Percentiles rank a stretch among this genome's conserved stretches.
Evolutionary conservation across 2,888 invertebrate genomes (phyloP).

Genomic region (Chymomyza procnemis): DNA sequence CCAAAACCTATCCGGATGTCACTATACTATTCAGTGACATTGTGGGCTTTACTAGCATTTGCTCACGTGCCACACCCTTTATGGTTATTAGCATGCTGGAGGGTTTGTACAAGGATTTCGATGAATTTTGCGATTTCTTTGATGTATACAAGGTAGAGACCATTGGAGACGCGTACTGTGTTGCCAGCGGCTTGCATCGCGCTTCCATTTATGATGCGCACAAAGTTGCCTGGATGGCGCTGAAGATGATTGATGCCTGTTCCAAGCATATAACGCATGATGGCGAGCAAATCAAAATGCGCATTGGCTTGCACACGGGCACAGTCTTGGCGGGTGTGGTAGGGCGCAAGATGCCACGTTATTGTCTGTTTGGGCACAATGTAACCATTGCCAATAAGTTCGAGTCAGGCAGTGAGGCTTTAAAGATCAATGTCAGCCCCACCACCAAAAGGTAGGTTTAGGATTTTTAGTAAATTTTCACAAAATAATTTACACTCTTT

Average conservation of each 20-base stretch:
- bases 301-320: conserved; percentile 96
- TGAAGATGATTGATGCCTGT: conserved; percentile 95
- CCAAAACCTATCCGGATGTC: conserved; percentile 94
- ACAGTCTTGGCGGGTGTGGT: conserved; percentile 96
- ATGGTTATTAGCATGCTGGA: conserved; percentile 97
- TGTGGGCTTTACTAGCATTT: conserved; percentile 97
- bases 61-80: conserved; percentile 95
- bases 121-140: conserved; percentile 92
- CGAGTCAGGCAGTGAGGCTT: conserved; percentile 94
- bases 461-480: too few species aligned
- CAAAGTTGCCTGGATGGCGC: conserved; percentile 97
- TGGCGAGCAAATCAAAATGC: conserved; percentile 94
- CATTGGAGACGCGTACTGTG: conserved; percentile 97
- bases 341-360: conserved; percentile 89
- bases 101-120: conserved; percentile 94
- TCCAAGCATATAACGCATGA: conserved; percentile 92
- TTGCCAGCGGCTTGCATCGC: conserved; percentile 94
- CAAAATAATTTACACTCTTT: background rate
- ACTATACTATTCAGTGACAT: conserved; percentile 98
- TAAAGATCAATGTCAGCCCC: conserved; percentile 94
- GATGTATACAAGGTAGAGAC: conserved; percentile 99
- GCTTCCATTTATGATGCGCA: conserved; percentile 92
- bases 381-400: conserved; percentile 97
- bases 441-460: conserved; percentile 92
- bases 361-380: conserved; percentile 96